Base-by-base conservation (phyloP, 2,888 invertebrate species). In the Megastigmus dorsalis region DNA sequence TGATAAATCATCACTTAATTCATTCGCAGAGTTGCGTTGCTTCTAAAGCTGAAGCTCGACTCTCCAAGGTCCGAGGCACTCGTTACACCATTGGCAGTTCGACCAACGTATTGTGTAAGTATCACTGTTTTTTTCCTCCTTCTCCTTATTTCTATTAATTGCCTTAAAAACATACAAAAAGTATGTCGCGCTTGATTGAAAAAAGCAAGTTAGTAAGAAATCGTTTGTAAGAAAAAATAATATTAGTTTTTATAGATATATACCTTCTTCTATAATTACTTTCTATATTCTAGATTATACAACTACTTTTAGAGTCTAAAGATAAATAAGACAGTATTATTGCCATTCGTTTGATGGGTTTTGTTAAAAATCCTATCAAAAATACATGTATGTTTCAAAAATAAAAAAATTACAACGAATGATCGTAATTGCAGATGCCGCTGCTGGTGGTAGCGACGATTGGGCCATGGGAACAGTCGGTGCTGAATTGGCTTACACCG, bases 401-500 rank as follows among this genome's bases (percentile, higher is more conserved):
- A 48, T 18, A 20, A 18, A 20, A 41, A 41, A 48, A 48, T 20
- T 20, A 20, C 5, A 28, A 26, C n/a, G n/a, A n/a, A n/a, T n/a
- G n/a, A n/a, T n/a, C n/a, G n/a, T 5, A n/a, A n/a, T 70, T 73
- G 0, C 74, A 74, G 92, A 92, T 78, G 86, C 88, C 0, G 91
- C 91, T 0, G 84, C 92, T 23, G 93, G 93, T 6, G 91, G 92
- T 18, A 90, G 92, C 79, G 92, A 92, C 81, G 94, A 94, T 80
- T 94, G 92, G 85, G 92, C 92, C 0, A 91, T 91, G 81, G 90
- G 82, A 1, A 86, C 88, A 4, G 89, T 88, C 0, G 90, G 90
- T 0, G 89, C 92, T 55, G 90, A 91, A 0, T 84, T 93, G 10
- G 82, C 92, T 0, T 93, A 91, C 76, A 93, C 93, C 4, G 89